phyloP scores from a whole-genome alignment of 2,113 vertebrate species.

The Perca fluviatilis region DNA sequence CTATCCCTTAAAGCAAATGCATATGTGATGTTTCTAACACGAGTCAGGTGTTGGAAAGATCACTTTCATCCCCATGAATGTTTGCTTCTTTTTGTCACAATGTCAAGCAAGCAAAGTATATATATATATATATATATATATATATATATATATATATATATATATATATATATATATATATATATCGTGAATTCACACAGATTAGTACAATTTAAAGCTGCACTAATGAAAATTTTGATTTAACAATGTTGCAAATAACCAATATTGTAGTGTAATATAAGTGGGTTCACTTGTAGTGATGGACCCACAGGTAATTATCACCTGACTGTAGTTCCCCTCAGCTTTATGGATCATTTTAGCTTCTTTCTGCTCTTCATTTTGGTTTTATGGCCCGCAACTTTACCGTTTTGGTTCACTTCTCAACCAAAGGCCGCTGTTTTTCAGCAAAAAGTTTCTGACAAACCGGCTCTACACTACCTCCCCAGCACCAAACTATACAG shows the following conservation, averaged over 20 bases:
- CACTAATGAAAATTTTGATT: background rate
- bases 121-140: too few species aligned
- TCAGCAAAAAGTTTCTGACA: background rate
- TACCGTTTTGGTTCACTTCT: background rate
- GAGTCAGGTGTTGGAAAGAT: conserved; percentile 1
- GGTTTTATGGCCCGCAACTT: background rate
- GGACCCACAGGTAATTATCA: background rate
- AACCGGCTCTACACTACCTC: background rate
- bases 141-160: too few species aligned
- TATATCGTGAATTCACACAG: background rate
- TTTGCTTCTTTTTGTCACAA: background rate
- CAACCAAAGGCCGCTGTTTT: background rate
- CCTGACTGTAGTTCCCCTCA: background rate
- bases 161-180: too few species aligned
- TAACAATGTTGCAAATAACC: background rate
- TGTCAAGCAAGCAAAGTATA: background rate
- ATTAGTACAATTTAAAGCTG: background rate
- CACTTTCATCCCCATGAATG: background rate
- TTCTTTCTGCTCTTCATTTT: background rate
- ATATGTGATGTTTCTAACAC: conserved; percentile 15
- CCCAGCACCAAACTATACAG: background rate
- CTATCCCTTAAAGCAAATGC: conserved; percentile 14
- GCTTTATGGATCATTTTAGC: background rate
- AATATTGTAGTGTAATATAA: background rate
- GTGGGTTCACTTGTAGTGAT: background rate